These are phyloP conservation scores for Magallana nippona DNA, from an alignment of 2,888 invertebrate species.

Conservation along the genomic window DNA sequence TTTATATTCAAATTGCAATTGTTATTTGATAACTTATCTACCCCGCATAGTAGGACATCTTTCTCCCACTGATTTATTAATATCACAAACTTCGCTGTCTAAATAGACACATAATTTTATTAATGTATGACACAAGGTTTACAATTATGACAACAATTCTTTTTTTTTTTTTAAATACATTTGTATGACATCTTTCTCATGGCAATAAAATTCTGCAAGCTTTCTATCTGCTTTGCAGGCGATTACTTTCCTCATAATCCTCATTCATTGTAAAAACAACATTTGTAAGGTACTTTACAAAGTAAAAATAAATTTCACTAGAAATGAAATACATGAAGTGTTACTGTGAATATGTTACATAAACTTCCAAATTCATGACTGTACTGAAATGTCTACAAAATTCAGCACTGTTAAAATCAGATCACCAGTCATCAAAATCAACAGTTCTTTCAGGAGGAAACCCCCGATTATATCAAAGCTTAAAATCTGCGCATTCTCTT, in stretches of 20 bases:
- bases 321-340: too few species aligned
- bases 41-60: not conserved
- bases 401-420: not conserved
- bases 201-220: too few species aligned
- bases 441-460: not conserved
- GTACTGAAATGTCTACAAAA: too few species aligned
- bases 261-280: too few species aligned
- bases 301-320: too few species aligned
- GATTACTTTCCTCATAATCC: too few species aligned
- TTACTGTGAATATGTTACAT: too few species aligned
- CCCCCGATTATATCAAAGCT: not conserved
- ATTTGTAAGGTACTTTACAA: too few species aligned
- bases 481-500: conserved; percentile 53
- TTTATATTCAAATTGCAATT: not conserved
- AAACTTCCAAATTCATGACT: too few species aligned
- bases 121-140: conserved; percentile 8
- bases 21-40: not conserved
- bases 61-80: not conserved
- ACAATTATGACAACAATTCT: conserved; percentile 3
- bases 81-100: not conserved
- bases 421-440: not conserved
- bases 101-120: conserved; percentile 7
- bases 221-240: too few species aligned
- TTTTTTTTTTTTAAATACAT: not conserved
- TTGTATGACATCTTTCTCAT: not conserved